These are phyloP conservation scores for Epizoanthus illoricatus DNA, from an alignment of 92 coral and sea anemone genomes.

Conservation along the genomic window DNA sequence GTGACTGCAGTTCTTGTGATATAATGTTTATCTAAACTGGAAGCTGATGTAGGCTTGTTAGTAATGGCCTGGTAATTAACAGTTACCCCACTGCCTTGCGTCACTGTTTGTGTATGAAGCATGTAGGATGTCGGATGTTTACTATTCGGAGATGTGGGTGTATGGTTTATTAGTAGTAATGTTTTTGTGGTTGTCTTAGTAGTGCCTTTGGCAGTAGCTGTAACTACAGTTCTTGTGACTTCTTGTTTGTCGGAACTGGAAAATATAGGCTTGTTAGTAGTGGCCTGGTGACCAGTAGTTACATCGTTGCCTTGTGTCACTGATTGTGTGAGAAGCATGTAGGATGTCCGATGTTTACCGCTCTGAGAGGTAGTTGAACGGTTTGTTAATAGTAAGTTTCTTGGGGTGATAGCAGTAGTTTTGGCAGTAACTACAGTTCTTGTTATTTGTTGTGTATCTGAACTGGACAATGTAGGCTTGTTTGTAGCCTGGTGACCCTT, in stretches of 20 bases:
- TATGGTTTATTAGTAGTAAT: neutral
- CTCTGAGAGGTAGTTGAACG: neutral
- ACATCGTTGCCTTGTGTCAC: neutral
- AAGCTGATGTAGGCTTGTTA: neutral
- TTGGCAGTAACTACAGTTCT: neutral
- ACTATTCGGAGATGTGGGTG: neutral
- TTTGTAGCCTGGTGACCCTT: neutral
- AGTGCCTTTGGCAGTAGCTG: neutral
- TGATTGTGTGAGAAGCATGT: neutral
- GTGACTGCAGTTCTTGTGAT: no score
- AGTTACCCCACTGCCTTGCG: neutral
- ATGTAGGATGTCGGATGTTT: neutral
- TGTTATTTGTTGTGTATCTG: neutral
- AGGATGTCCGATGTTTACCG: neutral
- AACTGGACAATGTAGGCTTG: slow-evolving; percentile 1
- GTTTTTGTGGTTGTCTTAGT: neutral
- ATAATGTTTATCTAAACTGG: neutral
- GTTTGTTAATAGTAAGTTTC: neutral
- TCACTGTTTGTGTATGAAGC: neutral
- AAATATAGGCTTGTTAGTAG: neutral
- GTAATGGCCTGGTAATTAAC: no score
- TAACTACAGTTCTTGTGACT: neutral
- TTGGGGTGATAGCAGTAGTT: neutral
- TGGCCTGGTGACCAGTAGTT: neutral
- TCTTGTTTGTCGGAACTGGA: neutral